Conservation (phyloP, 2,797 vertebrate genomes). For the Lophius americanus region DNA sequence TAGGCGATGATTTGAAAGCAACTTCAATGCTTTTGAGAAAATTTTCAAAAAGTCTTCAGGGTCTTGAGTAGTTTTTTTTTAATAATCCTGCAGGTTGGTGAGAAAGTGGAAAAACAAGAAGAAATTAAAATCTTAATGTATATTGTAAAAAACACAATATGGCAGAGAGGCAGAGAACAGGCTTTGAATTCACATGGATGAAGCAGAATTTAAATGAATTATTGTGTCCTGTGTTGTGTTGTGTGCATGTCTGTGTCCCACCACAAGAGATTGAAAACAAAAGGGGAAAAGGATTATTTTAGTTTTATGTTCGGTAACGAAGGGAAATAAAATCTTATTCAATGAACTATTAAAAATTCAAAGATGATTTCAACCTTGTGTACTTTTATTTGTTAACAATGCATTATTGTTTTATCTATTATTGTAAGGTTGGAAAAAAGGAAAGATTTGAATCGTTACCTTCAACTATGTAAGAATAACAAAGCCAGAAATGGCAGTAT, state of each 20-base stretch:
- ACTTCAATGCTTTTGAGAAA: conserved; percentile 27
- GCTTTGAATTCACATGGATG: background rate
- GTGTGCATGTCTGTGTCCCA: background rate
- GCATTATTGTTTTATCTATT: background rate
- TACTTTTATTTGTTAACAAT: background rate
- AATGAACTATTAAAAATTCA: background rate
- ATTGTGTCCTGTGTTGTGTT: background rate
- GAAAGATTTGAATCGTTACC: background rate
- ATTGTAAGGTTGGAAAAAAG: background rate
- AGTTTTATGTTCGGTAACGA: too few relatives aligned
- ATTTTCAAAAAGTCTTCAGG: conserved; percentile 25
- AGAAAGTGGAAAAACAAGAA: background rate
- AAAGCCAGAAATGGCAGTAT: conserved; percentile 14
- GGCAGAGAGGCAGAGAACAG: background rate
- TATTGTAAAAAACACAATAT: too few relatives aligned
- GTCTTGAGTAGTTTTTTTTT: conserved; percentile 9
- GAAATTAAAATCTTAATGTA: background rate
- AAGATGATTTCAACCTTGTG: background rate
- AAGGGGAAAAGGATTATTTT: too few relatives aligned
- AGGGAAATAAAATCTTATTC: background rate
- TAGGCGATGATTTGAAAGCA: conserved; percentile 26
- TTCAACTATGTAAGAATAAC: background rate
- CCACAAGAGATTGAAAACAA: background rate
- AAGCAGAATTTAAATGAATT: too few relatives aligned
- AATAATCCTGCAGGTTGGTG: background rate